Conservation (phyloP, 1,140 invertebrate species). For the Sitobion miscanthi region DNA sequence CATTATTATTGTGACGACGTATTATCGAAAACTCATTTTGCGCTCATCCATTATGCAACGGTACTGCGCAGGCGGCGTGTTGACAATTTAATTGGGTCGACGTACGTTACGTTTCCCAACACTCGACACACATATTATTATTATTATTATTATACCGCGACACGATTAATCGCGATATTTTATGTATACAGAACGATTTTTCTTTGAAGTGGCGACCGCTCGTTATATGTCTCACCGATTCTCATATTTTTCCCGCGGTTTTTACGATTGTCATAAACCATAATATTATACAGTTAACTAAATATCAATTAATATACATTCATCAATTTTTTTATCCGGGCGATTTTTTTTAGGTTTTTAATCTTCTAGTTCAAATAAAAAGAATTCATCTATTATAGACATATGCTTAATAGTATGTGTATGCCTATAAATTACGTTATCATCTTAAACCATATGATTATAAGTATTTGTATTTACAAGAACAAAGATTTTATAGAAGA, state of each 20-base stretch:
- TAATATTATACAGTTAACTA: neutral
- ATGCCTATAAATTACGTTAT: neutral
- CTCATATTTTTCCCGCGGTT: neutral
- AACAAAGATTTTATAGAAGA: too few relatives aligned
- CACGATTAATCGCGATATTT: neutral
- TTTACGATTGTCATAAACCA: neutral
- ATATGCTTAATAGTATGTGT: neutral
- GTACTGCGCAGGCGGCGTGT: neutral
- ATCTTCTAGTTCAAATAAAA: neutral
- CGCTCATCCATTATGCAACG: slow-evolving; percentile 17
- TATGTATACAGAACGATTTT: neutral
- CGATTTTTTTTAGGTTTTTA: neutral
- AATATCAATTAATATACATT: neutral
- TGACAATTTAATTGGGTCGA: slow-evolving; percentile 14
- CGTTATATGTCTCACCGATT: neutral
- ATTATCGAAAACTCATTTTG: slow-evolving; percentile 28
- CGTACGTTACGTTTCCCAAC: slow-evolving; percentile 5
- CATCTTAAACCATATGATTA: too few relatives aligned
- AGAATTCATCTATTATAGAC: neutral
- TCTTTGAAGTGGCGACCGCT: neutral
- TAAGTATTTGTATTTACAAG: too few relatives aligned
- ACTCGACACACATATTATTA: neutral
- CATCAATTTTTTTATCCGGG: too few relatives aligned
- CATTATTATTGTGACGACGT: neutral
- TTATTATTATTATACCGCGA: too few relatives aligned